Evolutionary conservation across 2,888 invertebrate genomes (phyloP).

Genomic region (Cecidostiba fungosa): DNA sequence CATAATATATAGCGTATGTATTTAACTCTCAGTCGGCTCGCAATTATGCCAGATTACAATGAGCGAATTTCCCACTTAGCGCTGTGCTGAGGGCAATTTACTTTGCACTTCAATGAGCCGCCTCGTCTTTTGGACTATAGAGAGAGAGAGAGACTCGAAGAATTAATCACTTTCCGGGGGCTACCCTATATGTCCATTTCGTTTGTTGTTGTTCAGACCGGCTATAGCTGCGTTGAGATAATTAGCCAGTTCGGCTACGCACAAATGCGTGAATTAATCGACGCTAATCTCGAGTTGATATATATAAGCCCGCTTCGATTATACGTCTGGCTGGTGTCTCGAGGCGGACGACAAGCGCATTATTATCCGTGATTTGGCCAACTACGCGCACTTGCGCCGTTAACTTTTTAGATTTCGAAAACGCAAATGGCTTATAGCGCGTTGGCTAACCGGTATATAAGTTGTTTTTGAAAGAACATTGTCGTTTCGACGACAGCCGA

Average conservation of each 20-base stretch:
- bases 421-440: not conserved
- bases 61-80: not conserved
- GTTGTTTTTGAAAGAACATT: not conserved
- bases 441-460: not conserved
- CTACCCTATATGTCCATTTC: slow-evolving; percentile 32
- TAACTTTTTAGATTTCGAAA: not conserved
- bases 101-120: slow-evolving; percentile 3
- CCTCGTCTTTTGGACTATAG: not conserved
- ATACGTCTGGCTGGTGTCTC: not conserved
- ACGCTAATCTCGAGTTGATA: not conserved
- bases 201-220: slow-evolving; percentile 13
- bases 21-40: not conserved
- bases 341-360: not conserved
- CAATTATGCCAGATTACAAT: slow-evolving; percentile 25
- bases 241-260: not conserved
- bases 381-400: not conserved
- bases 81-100: not conserved
- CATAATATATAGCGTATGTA: not conserved
- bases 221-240: not conserved
- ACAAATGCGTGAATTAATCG: slow-evolving; percentile 17
- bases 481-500: no score
- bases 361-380: not conserved
- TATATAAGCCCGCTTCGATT: not conserved
- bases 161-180: not conserved
- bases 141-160: no score